Evolutionary conservation across 2,113 vertebrate species (phyloP).

Genomic region (Catagonus wagneri): DNA sequence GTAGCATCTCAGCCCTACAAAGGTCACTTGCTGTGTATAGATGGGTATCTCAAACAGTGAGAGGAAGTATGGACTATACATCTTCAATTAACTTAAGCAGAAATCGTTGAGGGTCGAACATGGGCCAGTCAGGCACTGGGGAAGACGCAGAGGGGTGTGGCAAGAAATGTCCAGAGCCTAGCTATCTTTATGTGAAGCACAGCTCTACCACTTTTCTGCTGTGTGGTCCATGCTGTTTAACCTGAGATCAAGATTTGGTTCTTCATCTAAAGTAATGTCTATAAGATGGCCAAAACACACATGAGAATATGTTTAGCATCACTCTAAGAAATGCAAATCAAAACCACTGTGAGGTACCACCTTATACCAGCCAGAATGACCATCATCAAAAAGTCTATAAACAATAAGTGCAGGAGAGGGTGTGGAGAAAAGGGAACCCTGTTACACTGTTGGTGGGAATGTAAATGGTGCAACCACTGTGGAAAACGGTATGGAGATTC

Average conservation of each 20-base stretch:
- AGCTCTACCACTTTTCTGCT: not conserved
- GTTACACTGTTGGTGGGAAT: too few species aligned
- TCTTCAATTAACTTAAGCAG: not conserved
- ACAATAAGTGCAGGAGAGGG: too few species aligned
- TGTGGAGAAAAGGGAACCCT: too few species aligned
- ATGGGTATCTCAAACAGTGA: not conserved
- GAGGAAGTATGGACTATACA: fast-evolving
- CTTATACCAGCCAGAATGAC: too few species aligned
- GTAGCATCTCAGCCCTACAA: not conserved
- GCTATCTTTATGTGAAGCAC: not conserved
- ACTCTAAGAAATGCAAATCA: too few species aligned
- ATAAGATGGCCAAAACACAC: too few species aligned
- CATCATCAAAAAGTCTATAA: too few species aligned
- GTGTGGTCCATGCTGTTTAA: not conserved
- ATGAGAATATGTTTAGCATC: too few species aligned
- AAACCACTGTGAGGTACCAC: too few species aligned
- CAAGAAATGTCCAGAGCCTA: not conserved
- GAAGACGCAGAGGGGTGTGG: not conserved
- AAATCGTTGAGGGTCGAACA: not conserved
- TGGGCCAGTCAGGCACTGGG: not conserved
- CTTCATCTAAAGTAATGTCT: not conserved
- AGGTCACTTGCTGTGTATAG: not conserved
- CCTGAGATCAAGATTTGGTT: not conserved
- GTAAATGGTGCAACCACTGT: too few species aligned
- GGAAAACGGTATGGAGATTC: too few species aligned